Conservation (phyloP, 2,888 invertebrate species). For the Caenorhabditis parvicauda region DNA sequence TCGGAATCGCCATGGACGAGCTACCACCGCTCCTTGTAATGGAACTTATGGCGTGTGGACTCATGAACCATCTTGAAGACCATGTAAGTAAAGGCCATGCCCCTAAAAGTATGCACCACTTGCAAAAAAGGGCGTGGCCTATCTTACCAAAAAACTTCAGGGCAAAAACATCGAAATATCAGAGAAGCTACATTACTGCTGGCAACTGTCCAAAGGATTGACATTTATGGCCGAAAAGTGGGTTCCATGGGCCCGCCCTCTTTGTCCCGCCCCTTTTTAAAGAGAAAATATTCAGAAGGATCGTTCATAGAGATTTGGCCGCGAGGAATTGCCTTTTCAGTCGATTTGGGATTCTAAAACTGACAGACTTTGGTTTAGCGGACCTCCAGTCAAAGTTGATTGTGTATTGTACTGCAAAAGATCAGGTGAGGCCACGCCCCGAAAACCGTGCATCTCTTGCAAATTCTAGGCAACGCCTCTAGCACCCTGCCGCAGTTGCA, state of each 20-base stretch:
- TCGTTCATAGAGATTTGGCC: conserved; percentile 11
- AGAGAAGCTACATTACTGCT: background rate
- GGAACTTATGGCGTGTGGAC: background rate
- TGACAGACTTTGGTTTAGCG: background rate
- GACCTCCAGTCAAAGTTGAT: background rate
- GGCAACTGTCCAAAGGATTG: background rate
- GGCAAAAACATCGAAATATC: background rate
- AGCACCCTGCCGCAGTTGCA: no score
- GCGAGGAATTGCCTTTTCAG: conserved; percentile 6
- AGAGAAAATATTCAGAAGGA: no score
- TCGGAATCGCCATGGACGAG: background rate
- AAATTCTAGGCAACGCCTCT: no score
- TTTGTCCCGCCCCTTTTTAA: no score
- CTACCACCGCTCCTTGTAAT: background rate
- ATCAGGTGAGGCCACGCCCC: background rate
- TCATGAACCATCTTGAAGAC: background rate
- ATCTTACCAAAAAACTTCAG: background rate
- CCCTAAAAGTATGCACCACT: no score
- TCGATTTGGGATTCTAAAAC: background rate
- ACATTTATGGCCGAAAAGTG: background rate
- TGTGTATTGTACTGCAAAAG: background rate
- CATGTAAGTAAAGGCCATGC: background rate
- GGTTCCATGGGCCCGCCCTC: background rate
- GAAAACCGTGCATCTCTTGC: no score
- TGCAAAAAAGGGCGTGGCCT: no score